These are phyloP conservation scores for Sylvilagus floridanus DNA, from an alignment of 2,797 vertebrate genomes.

Conservation along the genomic window DNA sequence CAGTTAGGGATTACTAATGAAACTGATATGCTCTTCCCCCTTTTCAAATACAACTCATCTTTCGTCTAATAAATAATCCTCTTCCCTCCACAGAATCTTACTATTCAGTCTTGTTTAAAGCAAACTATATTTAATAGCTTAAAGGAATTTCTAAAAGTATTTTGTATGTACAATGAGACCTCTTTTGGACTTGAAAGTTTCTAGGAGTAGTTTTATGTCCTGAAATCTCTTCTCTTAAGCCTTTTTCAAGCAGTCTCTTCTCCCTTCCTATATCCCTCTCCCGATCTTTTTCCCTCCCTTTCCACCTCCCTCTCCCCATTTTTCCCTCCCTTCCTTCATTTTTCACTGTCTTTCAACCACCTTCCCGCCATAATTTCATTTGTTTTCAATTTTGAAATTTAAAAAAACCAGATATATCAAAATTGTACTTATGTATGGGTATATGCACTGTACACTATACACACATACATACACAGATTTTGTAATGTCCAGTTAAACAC, in stretches of 20 bases:
- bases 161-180: not conserved
- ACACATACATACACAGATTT: too few relatives aligned
- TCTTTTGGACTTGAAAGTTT: not conserved
- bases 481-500: too few relatives aligned
- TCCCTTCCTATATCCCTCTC: too few relatives aligned
- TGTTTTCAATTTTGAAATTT: too few relatives aligned
- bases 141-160: constrained; percentile 22
- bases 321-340: too few relatives aligned
- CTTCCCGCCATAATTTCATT: too few relatives aligned
- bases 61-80: not conserved
- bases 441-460: too few relatives aligned
- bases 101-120: not conserved
- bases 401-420: too few relatives aligned
- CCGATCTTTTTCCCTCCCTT: too few relatives aligned
- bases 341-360: too few relatives aligned
- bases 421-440: too few relatives aligned
- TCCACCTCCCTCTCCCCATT: too few relatives aligned
- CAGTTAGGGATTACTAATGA: constrained; percentile 2
- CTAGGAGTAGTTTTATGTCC: not conserved
- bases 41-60: not conserved
- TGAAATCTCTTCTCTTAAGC: not conserved
- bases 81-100: not conserved
- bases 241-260: not conserved
- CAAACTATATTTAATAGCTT: not conserved
- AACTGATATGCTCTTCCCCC: not conserved